A percentile compares a stretch with the other conserved stretches of the same genome.
phyloP scores from a whole-genome alignment of 2,113 vertebrate genomes.

The Oxygymnocypris stewartii region DNA sequence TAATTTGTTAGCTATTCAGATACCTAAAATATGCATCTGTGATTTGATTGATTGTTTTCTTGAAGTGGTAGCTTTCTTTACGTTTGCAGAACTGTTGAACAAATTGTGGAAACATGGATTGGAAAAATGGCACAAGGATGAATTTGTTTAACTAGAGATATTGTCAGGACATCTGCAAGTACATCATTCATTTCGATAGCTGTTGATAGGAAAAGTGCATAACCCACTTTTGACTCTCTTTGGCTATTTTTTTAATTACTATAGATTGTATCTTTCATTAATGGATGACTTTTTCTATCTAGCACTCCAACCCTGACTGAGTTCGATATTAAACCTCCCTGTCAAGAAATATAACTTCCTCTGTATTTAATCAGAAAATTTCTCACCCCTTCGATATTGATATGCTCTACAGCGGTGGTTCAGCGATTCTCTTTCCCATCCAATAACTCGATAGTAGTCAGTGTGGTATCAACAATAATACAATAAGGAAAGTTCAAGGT shows the following conservation, averaged over 20 bases:
- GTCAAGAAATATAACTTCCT: background rate
- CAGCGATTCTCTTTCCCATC: background rate
- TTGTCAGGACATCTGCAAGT: background rate
- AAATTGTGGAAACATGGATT: background rate
- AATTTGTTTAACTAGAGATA: no score
- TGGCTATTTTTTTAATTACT: background rate
- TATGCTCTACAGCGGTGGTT: background rate
- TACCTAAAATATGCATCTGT: background rate
- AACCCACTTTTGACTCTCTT: background rate
- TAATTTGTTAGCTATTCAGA: background rate
- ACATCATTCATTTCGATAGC: background rate
- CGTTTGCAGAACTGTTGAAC: background rate
- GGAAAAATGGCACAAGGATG: no score
- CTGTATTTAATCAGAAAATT: slow-evolving; percentile 24
- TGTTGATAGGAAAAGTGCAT: background rate
- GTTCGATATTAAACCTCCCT: slow-evolving; percentile 13
- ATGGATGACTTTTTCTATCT: background rate
- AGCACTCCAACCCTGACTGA: background rate
- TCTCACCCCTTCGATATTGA: slow-evolving; percentile 6
- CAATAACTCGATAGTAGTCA: slow-evolving; percentile 16
- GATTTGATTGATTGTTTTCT: background rate
- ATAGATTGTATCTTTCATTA: background rate
- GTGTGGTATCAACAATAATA: background rate
- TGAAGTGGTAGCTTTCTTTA: background rate
- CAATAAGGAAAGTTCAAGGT: background rate